Conservation (phyloP, 2,113 vertebrate genomes). For the Myotis yumanensis region DNA sequence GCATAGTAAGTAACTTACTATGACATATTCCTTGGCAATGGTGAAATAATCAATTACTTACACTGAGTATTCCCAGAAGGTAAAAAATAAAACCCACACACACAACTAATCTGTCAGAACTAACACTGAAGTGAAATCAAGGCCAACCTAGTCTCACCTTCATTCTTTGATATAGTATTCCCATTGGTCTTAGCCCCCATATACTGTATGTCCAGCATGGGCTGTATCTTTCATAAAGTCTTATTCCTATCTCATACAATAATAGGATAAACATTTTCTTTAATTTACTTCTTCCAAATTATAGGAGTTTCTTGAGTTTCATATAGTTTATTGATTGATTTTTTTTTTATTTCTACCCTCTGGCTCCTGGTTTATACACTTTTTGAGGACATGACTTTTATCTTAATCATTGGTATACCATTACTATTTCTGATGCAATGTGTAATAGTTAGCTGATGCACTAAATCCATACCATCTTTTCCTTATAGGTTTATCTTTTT, state of each 20-base stretch:
- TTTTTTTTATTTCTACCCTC: not conserved
- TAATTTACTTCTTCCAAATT: not conserved
- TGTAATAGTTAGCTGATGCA: not conserved
- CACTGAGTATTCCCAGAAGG: not conserved
- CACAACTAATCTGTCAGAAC: not conserved
- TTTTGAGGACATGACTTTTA: not conserved
- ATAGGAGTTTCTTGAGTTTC: not conserved
- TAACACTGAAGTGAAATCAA: not conserved
- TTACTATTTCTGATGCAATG: not conserved
- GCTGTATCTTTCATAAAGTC: not conserved
- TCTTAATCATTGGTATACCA: not conserved
- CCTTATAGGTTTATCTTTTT: not conserved
- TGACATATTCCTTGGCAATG: not conserved
- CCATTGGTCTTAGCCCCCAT: not conserved
- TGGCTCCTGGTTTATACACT: not conserved
- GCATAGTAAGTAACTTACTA: not conserved
- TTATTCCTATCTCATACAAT: not conserved
- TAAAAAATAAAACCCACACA: not conserved
- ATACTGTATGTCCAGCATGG: not conserved
- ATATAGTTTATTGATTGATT: not conserved
- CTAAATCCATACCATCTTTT: not conserved
- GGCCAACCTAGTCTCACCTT: not conserved
- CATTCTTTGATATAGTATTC: not conserved
- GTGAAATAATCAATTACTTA: not conserved
- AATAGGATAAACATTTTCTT: not conserved